Percentiles rank a stretch among this genome's conserved stretches.
Conservation (phyloP, 2,797 vertebrate genomes). For the Darevskia nairensis region DNA sequence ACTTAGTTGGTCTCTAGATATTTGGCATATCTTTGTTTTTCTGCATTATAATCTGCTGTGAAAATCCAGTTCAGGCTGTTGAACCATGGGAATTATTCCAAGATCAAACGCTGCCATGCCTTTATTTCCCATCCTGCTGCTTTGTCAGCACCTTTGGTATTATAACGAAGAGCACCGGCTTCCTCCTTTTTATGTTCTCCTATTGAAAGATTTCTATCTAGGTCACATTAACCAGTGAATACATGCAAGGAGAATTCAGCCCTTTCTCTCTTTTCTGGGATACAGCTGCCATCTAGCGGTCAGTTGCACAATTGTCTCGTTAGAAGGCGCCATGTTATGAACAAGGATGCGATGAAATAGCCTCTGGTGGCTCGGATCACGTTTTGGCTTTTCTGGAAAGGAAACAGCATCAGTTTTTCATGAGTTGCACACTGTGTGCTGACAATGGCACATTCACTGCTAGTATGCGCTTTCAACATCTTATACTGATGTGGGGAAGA, state of each 20-base stretch:
- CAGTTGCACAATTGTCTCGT: not conserved
- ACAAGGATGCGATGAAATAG: not conserved
- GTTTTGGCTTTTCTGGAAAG: not conserved
- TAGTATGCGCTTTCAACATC: not conserved
- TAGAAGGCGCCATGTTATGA: not conserved
- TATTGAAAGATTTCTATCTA: conserved; percentile 30
- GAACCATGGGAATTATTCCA: conserved; percentile 8
- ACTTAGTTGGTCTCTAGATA: not conserved
- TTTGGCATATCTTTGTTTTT: not conserved
- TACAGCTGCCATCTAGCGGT: conserved; percentile 16
- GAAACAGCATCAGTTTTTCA: not conserved
- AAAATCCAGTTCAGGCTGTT: not conserved
- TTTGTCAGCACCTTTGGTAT: conserved; percentile 14
- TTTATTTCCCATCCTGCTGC: conserved; percentile 6
- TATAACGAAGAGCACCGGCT: not conserved
- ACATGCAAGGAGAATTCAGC: not conserved
- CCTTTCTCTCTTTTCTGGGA: not conserved
- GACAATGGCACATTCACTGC: not conserved
- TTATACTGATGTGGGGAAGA: not conserved
- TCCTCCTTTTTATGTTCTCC: conserved; percentile 3
- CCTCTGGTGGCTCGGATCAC: not conserved
- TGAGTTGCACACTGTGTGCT: not conserved
- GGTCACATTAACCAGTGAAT: conserved; percentile 15
- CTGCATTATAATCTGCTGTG: not conserved
- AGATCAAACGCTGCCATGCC: not conserved